A percentile compares a stretch with the other conserved stretches of the same genome.
These are phyloP conservation scores for Ceratothoa steindachneri DNA, from an alignment of 2,888 invertebrate species.

Conservation along the genomic window DNA sequence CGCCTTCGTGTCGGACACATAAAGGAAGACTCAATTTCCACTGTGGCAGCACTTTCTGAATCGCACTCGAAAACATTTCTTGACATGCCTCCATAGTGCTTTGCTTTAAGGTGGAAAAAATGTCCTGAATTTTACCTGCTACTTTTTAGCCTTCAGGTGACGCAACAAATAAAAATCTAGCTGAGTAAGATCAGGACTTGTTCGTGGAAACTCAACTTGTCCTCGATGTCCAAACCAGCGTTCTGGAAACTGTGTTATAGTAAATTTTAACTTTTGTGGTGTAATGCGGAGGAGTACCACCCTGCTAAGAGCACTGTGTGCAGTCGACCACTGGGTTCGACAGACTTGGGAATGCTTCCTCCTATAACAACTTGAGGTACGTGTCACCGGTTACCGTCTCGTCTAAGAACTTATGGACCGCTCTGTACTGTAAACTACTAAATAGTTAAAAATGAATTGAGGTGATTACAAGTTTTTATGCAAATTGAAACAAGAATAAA, in stretches of 20 bases:
- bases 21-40: conserved; percentile 7
- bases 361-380: no score
- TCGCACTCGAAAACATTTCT: conserved; percentile 4
- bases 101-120: conserved; percentile 4
- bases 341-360: background rate
- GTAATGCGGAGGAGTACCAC: background rate
- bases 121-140: background rate
- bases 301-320: background rate
- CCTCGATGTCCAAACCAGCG: background rate
- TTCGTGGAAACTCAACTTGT: conserved; percentile 4
- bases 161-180: background rate
- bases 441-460: no score
- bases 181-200: conserved; percentile 1
- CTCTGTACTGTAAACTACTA: no score
- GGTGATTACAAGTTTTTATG: no score
- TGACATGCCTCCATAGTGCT: conserved; percentile 1
- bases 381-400: no score
- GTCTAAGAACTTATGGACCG: no score
- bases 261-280: background rate
- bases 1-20: conserved; percentile 8
- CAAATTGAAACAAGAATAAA: no score
- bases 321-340: background rate
- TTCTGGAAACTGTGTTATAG: background rate
- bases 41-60: conserved; percentile 11
- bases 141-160: background rate